These are phyloP conservation scores for Ferdinandea cuprea DNA, from an alignment of 2,888 invertebrate species.

Conservation along the genomic window DNA sequence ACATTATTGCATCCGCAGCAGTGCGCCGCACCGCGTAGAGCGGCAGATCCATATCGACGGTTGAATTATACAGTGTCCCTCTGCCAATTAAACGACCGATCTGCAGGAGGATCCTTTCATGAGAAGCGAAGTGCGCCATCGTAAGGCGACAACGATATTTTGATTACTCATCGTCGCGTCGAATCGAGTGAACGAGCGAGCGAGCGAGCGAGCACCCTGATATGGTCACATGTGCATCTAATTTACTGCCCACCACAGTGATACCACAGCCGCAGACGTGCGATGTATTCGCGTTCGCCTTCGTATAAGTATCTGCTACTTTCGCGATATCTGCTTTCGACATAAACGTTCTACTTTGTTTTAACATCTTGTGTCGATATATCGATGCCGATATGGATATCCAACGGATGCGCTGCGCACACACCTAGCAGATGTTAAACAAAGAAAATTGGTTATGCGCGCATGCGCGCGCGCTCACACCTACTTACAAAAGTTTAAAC, in stretches of 20 bases:
- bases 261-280: background rate
- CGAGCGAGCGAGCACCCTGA: slow-evolving; percentile 16
- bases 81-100: slow-evolving; percentile 43
- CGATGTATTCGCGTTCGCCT: background rate
- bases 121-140: slow-evolving; percentile 33
- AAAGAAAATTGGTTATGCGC: slow-evolving; percentile 66
- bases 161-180: slow-evolving; percentile 58
- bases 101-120: slow-evolving; percentile 30
- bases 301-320: slow-evolving; percentile 8
- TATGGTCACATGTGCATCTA: slow-evolving; percentile 68
- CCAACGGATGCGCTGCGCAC: slow-evolving; percentile 62
- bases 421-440: slow-evolving; percentile 51
- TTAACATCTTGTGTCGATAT: slow-evolving; percentile 6
- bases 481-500: slow-evolving; percentile 36
- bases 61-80: slow-evolving; percentile 11
- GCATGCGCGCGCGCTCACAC: slow-evolving; percentile 50
- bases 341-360: slow-evolving; percentile 57
- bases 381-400: background rate
- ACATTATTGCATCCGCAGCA: slow-evolving; percentile 69
- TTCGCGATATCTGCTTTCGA: slow-evolving; percentile 9
- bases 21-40: no score
- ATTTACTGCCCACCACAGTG: slow-evolving; percentile 65
- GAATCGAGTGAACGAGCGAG: no score
- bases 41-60: slow-evolving; percentile 59
- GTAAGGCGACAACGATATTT: slow-evolving; percentile 61